phyloP scores from a whole-genome alignment of 2,797 vertebrate genomes.

The Bovichtus variegatus region DNA sequence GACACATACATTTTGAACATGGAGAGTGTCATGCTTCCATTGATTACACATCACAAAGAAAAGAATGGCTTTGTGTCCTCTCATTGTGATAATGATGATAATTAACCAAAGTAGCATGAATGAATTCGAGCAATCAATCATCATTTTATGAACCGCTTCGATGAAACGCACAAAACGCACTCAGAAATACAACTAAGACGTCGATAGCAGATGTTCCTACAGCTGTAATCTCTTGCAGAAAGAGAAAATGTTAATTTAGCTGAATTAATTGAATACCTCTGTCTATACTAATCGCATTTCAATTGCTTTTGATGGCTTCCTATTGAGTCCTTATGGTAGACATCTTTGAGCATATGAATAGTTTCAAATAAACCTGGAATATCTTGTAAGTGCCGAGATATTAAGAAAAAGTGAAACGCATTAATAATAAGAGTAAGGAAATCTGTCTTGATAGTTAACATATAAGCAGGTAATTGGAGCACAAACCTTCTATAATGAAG shows the following conservation, averaged over 20 bases:
- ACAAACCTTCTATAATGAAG: not conserved
- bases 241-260: slow-evolving; percentile 74
- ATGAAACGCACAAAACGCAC: slow-evolving; percentile 72
- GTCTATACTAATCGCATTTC: slow-evolving; percentile 58
- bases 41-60: slow-evolving; percentile 52
- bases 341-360: slow-evolving; percentile 33
- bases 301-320: slow-evolving; percentile 53
- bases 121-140: slow-evolving; percentile 80
- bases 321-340: slow-evolving; percentile 42
- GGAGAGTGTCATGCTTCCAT: slow-evolving; percentile 40
- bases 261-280: slow-evolving; percentile 75
- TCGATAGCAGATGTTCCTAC: slow-evolving; percentile 80
- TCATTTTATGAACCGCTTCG: slow-evolving; percentile 62
- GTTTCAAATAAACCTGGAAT: slow-evolving; percentile 22
- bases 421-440: not conserved
- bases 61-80: slow-evolving; percentile 52
- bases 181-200: slow-evolving; percentile 72
- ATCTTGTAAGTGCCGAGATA: slow-evolving; percentile 7
- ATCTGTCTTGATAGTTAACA: not conserved
- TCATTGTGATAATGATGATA: slow-evolving; percentile 67
- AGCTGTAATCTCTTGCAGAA: slow-evolving; percentile 76
- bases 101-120: slow-evolving; percentile 70
- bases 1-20: slow-evolving; percentile 24
- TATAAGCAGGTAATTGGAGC: not conserved
- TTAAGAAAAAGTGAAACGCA: not conserved